Evolutionary conservation across 1,140 invertebrate species (phyloP).

Genomic region (Macrobrachium nipponense): DNA sequence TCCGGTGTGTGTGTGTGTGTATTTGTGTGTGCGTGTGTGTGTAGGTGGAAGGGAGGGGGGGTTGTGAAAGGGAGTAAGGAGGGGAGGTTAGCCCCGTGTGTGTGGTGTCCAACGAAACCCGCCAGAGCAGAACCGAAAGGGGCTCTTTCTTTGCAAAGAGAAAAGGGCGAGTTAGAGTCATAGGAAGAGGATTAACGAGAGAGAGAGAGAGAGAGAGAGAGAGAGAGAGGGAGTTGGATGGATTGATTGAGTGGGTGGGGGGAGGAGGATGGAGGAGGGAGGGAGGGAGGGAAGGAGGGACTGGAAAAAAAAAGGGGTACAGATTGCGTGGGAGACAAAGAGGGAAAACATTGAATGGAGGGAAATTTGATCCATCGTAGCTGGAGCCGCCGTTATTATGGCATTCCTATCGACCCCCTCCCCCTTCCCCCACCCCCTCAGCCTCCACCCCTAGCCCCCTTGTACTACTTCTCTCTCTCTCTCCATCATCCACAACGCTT

Average conservation of each 20-base stretch:
- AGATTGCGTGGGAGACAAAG: slow-evolving; percentile 8
- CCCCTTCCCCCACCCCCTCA: not conserved
- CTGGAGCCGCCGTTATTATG: not conserved
- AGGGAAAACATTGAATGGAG: not conserved
- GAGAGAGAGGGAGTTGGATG: not conserved
- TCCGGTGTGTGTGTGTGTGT: too few relatives aligned
- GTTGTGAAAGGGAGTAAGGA: too few relatives aligned
- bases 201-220: slow-evolving; percentile 15
- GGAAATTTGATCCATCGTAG: not conserved
- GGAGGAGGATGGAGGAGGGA: not conserved
- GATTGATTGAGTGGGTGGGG: not conserved
- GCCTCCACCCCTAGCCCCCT: not conserved
- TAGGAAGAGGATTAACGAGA: too few relatives aligned
- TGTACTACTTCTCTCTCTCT: not conserved
- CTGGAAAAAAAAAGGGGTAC: not conserved
- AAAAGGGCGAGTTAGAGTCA: too few relatives aligned
- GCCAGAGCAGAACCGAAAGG: too few relatives aligned
- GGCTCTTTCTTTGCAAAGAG: too few relatives aligned
- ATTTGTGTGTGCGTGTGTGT: too few relatives aligned
- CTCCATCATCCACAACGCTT: slow-evolving; percentile 1
- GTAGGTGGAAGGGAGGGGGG: too few relatives aligned
- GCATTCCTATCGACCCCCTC: not conserved
- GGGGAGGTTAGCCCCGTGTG: too few relatives aligned
- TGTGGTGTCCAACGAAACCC: too few relatives aligned
- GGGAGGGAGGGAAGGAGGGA: not conserved